These are phyloP conservation scores for Eretmocerus hayati DNA, from an alignment of 2,888 invertebrate species.

Conservation along the genomic window DNA sequence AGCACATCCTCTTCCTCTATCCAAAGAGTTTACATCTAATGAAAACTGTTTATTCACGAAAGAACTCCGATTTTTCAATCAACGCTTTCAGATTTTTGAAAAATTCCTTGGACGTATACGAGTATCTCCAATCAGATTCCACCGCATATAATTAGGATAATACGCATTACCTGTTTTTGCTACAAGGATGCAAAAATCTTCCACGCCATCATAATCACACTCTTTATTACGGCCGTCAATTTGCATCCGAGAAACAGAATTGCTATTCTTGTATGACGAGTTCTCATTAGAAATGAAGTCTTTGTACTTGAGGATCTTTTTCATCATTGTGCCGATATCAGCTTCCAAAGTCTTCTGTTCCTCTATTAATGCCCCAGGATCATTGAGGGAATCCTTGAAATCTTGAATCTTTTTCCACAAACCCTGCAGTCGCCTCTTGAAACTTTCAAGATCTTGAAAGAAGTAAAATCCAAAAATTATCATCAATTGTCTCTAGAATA, in stretches of 20 bases:
- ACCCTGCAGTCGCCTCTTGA: slow-evolving; percentile 31
- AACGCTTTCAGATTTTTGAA: no score
- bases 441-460: slow-evolving; percentile 32
- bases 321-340: slow-evolving; percentile 28
- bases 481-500: not conserved
- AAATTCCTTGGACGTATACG: no score
- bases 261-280: slow-evolving; percentile 1
- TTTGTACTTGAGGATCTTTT: slow-evolving; percentile 30
- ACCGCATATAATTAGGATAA: no score
- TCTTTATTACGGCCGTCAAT: slow-evolving; percentile 1
- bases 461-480: not conserved
- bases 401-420: slow-evolving; percentile 36
- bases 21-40: no score
- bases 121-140: no score
- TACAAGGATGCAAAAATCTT: slow-evolving; percentile 35
- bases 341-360: slow-evolving; percentile 31
- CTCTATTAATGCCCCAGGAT: slow-evolving; percentile 26
- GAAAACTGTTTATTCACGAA: no score
- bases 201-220: slow-evolving; percentile 26
- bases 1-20: no score
- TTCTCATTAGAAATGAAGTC: slow-evolving; percentile 8
- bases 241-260: not conserved
- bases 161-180: slow-evolving; percentile 40
- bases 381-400: slow-evolving; percentile 28
- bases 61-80: no score